Evolutionary conservation across 2,888 invertebrate genomes (phyloP).

Genomic region (Proisotoma minuta): DNA sequence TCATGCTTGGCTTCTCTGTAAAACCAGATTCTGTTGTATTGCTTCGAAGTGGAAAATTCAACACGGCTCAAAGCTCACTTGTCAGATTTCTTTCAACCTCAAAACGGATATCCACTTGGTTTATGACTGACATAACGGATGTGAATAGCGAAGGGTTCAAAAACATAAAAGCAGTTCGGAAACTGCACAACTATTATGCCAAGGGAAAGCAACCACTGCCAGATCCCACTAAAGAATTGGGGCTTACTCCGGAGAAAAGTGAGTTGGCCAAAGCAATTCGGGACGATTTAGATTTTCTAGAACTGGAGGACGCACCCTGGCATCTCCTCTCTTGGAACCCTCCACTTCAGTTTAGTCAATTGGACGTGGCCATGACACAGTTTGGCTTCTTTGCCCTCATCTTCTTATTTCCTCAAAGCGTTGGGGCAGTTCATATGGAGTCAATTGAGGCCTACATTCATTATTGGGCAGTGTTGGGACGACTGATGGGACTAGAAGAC

Average conservation of each 20-base stretch:
- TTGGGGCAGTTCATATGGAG: slow-evolving; percentile 25
- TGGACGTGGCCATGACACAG: slow-evolving; percentile 52
- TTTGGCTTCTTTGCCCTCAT: slow-evolving; percentile 52
- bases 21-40: slow-evolving; percentile 35
- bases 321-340: slow-evolving; percentile 36
- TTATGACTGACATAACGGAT: slow-evolving; percentile 50
- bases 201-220: slow-evolving; percentile 10
- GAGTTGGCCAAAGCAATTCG: slow-evolving; percentile 28
- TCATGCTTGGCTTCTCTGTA: slow-evolving; percentile 35
- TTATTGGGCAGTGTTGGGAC: slow-evolving; percentile 36
- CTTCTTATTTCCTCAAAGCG: slow-evolving; percentile 44
- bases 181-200: slow-evolving; percentile 47
- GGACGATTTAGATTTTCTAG: slow-evolving; percentile 27
- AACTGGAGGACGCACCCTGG: slow-evolving; percentile 21
- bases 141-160: slow-evolving; percentile 41
- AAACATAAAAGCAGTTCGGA: slow-evolving; percentile 49
- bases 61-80: slow-evolving; percentile 49
- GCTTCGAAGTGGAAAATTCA: slow-evolving; percentile 48
- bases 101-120: slow-evolving; percentile 50
- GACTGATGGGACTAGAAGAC: slow-evolving; percentile 38
- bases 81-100: slow-evolving; percentile 50
- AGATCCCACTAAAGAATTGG: slow-evolving; percentile 14
- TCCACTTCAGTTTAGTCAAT: slow-evolving; percentile 50
- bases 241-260: slow-evolving; percentile 21
- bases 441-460: slow-evolving; percentile 34